Evolutionary conservation across 2,888 invertebrate genomes (phyloP), one percentile per base, ranked within the genome.

Genomic region (Acanthosepion pharaonis): DNA sequence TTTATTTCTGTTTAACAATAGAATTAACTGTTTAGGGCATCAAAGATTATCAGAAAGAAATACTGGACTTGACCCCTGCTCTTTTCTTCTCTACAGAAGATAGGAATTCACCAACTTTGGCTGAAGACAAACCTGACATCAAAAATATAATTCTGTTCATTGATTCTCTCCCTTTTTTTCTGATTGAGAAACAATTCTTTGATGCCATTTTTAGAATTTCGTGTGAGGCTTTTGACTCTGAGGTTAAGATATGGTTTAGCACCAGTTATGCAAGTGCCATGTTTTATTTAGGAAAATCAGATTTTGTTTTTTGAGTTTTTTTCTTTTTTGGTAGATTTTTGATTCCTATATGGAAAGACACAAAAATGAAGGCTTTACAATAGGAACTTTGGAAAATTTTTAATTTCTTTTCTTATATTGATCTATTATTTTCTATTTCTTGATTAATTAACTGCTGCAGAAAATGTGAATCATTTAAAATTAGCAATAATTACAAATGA

Each of bases 161-260:
- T 78, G 78, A 78, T 78, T 78, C n/a, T 18, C 78, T 78, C n/a
- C 78, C 78, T 78, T 78, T 78, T 78, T 23, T 78, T 15, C 78
- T n/a, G n/a, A n/a, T 78, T n/a, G n/a, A n/a, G 78, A 78, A 78
- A n/a, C 78, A 78, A 78, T 78, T 78, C 78, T 15, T 78, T n/a
- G n/a, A 78, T 78, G 78, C 78, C 78, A 78, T 78, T 78, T 33
- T 78, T 78, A 78, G 78, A 78, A 15, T 78, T 78, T 18, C 11
- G 11, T n/a, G 78, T 4, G n/a, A n/a, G 78, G n/a, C 78, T n/a
- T 78, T 78, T 78, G 78, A 78, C n/a, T 33, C n/a, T 78, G n/a
- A 78, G 78, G 78, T 78, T n/a, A 78, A 78, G 78, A n/a, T 78
- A 15, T n/a, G 33, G 78, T 78, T 78, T 33, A 78, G n/a, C 18